phyloP scores from a whole-genome alignment of 2,797 vertebrate genomes.

The Tokudaia muenninki region DNA sequence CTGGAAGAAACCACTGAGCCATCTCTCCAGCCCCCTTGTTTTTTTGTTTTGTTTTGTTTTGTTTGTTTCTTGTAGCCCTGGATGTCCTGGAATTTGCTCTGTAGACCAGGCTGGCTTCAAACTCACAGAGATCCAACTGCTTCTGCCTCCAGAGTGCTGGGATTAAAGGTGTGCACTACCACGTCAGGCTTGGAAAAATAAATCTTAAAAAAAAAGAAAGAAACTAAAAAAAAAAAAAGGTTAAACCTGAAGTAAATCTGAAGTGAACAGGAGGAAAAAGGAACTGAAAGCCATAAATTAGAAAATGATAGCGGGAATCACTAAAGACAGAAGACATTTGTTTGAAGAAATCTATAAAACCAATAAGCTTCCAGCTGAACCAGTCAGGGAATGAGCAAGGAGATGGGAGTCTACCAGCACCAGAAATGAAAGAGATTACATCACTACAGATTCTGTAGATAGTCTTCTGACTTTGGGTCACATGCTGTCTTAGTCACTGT shows the following conservation, averaged over 20 bases:
- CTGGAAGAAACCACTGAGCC: neutral
- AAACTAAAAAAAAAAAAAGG: neutral
- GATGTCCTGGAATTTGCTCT: neutral
- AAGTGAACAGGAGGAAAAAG: neutral
- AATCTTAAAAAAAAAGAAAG: neutral
- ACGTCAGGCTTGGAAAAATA: neutral
- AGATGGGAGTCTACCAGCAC: neutral
- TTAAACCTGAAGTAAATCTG: neutral
- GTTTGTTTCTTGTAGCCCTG: neutral
- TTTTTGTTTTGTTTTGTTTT: too few relatives aligned
- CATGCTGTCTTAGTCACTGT: neutral
- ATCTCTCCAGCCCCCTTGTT: neutral
- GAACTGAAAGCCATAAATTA: neutral
- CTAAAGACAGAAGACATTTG: conserved; percentile 1
- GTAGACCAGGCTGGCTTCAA: neutral
- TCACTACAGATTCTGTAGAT: neutral
- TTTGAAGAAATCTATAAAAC: conserved; percentile 47
- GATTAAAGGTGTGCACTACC: neutral
- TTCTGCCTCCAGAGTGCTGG: neutral
- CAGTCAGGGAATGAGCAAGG: neutral
- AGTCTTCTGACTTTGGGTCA: neutral
- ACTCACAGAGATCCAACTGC: neutral
- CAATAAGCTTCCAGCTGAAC: neutral
- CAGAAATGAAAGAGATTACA: neutral
- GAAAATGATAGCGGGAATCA: conserved; percentile 32